Base-by-base conservation (phyloP, 2,888 invertebrate species). In the Hemaris fuciformis region DNA sequence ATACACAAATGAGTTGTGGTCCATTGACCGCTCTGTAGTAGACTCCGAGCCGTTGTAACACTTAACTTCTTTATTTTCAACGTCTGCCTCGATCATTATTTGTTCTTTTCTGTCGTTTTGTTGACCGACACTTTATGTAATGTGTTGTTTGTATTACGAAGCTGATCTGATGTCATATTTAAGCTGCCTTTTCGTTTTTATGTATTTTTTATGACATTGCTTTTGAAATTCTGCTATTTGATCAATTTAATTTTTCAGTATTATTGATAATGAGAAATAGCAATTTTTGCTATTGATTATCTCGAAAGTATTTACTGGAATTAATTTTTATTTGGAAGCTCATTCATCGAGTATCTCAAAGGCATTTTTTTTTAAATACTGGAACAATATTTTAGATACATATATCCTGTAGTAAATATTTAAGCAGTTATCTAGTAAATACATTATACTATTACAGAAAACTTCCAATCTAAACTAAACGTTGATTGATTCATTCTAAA, bases 21-120 rank as follows among this genome's bases (percentile, higher is more conserved):
- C 62, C 67, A 70, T 64, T 74, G 72, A 74, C 66, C 70, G 71
- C 74, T 73, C 73, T 74, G 76, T 48, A 7, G 38, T 58, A n/a
- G n/a, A n/a, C 31, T 46, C 38, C 13, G 38, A 8, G 4, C 25
- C 53, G 15, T 60, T 60, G 60, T 41, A 53, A 48, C 48, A 53
- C 41, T 53, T 70, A 73, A 72, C 68, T 75, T 71, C 70, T 76
- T 73, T 61, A 59, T 57, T 62, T 65, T 61, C 42, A 63, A 58
- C 41, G 60, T 38, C 41, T 60, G 20, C 25, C 27, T 15, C 18
- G 20, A 41, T 53, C 18, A 22, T 41, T 27, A 23, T 20, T 53
- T 38, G 15, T 31, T 56, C 41, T 58, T 57, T 42, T 31, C 18
- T 59, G 27, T 43, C 41, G 13, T 53, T 41, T 23, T 38, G 23